These are phyloP conservation scores for Fringilla coelebs DNA, from an alignment of 2,797 vertebrate species.

Conservation along the genomic window DNA sequence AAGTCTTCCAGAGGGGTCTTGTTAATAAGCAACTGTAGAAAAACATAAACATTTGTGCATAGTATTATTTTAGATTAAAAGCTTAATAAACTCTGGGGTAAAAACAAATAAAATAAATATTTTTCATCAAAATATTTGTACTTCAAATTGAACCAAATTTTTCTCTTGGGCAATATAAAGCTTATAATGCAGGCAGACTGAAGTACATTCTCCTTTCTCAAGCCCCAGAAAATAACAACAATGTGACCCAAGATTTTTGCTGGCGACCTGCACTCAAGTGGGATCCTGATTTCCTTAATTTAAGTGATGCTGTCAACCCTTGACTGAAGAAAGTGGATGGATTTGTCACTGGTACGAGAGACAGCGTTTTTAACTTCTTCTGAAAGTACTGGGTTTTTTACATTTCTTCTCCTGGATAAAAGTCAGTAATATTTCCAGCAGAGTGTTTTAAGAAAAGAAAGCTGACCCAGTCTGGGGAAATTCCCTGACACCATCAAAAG, in stretches of 20 bases:
- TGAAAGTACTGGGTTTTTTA: not conserved
- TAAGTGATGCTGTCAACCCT: not conserved
- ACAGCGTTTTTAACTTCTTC: fast-evolving
- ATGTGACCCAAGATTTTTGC: not conserved
- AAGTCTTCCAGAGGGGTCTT: not conserved
- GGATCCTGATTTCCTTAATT: not conserved
- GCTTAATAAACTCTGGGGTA: not conserved
- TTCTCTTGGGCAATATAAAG: not conserved
- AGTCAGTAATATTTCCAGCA: not conserved
- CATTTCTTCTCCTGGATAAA: not conserved
- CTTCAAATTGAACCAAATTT: not conserved
- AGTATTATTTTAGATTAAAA: not conserved
- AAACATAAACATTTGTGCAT: not conserved
- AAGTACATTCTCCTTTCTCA: not conserved
- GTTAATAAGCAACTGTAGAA: not conserved
- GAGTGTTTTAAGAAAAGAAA: not conserved
- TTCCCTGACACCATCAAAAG: not conserved
- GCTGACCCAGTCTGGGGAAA: not conserved
- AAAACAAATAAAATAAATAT: not conserved
- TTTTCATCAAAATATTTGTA: not conserved
- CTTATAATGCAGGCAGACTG: not conserved
- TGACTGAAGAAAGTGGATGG: not conserved
- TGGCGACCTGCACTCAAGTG: not conserved
- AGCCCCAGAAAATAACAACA: not conserved
- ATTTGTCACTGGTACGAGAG: not conserved